phyloP scores from a whole-genome alignment of 2,888 invertebrate genomes.

The Metalampra italica region DNA sequence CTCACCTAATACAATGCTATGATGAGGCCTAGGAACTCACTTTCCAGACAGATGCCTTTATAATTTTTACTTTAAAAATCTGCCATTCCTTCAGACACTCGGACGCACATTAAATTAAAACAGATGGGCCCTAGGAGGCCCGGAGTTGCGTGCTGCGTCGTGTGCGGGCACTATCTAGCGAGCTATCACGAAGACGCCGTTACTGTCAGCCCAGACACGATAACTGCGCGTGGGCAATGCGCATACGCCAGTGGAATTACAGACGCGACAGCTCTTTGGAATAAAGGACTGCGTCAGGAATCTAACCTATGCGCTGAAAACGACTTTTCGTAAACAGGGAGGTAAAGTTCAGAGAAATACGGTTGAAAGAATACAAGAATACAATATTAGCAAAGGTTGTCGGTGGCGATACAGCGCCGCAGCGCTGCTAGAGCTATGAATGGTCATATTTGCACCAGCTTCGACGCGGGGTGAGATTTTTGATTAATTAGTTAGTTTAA shows the following conservation, averaged over 20 bases:
- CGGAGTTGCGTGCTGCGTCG: conserved; percentile 33
- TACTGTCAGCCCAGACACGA: conserved; percentile 59
- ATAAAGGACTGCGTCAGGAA: not conserved
- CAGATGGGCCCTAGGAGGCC: too few species aligned
- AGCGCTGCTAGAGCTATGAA: too few species aligned
- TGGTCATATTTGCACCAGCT: too few species aligned
- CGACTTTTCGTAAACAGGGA: too few species aligned
- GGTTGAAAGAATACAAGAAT: too few species aligned
- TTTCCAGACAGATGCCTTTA: not conserved
- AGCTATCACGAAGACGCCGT: conserved; percentile 63
- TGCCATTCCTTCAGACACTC: too few species aligned
- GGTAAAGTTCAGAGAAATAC: too few species aligned
- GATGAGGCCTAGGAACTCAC: not conserved
- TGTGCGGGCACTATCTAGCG: conserved; percentile 64
- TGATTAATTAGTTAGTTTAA: too few species aligned
- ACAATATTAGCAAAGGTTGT: too few species aligned
- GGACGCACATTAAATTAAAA: not conserved
- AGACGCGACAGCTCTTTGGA: conserved; percentile 20
- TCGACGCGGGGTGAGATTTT: too few species aligned
- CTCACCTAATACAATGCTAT: not conserved
- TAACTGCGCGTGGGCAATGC: conserved; percentile 48
- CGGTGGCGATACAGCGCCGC: too few species aligned
- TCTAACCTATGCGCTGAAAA: not conserved
- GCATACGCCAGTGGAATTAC: conserved; percentile 32
- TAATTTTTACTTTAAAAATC: not conserved